Evolutionary conservation across 2,113 vertebrate species (phyloP), one percentile per base, ranked within the genome.

Genomic region (Sinocyclocheilus anophthalmus): DNA sequence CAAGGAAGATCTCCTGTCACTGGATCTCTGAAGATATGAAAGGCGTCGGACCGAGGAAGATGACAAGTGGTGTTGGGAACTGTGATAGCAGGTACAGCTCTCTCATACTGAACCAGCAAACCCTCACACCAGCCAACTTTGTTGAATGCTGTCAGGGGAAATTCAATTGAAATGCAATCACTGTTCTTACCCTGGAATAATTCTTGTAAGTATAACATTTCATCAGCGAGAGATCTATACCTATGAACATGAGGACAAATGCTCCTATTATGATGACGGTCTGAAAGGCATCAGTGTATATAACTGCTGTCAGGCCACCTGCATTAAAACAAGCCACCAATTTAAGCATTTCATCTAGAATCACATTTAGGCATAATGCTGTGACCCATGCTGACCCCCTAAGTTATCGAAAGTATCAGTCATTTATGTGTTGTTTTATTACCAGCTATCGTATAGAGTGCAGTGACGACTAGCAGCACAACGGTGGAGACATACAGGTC

Each of bases 71-170:
- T 97, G 88, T 99, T 99, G 77, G 95, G 92, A 8, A 99, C 96
- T 0, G 92, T 97, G 90, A 93, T 86, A 0, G 92, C 93, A 2
- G 98, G 97, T 48, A 97, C 87, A 12, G 96, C 96, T 50, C 88
- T 89, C 59, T 76, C 94, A 86, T 99, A 99, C 57, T 88, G 93
- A 80, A 96, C 93, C 91, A 96, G 90, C 70, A 99, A n/a, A 39
- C 98, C 98, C 81, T 97, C 91, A 84, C 97, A 98, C 98, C 98
- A 98, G 69, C 97, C n/a, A n/a, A n/a, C n/a, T n/a, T n/a, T n/a
- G n/a, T n/a, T n/a, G n/a, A n/a, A 98, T 0, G 97, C 98, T 99
- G 89, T 4, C 39, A 86, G 55, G 77, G 30, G 50, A 50, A 42
- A 30, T 22, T 42, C 26, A 7, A 5, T 42, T 81, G 5, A 70